A percentile compares a stretch with the other conserved stretches of the same genome.
Conservation (phyloP, 2,113 vertebrate species). For the Campylorhamphus procurvoides region DNA sequence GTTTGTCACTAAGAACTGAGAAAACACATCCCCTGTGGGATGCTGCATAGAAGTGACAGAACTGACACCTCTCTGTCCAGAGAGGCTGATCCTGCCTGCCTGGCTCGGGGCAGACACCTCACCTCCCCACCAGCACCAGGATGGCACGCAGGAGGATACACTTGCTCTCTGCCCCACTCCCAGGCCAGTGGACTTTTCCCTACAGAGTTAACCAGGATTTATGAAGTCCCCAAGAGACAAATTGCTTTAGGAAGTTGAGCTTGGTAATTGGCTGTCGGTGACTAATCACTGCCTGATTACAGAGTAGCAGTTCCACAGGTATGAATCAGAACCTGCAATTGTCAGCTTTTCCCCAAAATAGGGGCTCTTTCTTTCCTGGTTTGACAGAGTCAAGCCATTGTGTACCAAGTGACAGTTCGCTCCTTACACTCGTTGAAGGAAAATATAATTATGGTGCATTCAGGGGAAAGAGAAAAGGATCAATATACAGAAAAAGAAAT, state of each 20-base stretch:
- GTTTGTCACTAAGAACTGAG: neutral
- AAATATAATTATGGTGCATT: conserved; percentile 11
- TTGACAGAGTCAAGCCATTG: neutral
- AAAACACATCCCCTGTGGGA: neutral
- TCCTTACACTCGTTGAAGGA: neutral
- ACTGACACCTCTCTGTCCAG: neutral
- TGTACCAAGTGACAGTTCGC: neutral
- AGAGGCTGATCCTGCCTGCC: neutral
- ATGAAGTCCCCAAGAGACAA: neutral
- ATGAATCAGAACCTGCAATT: conserved; percentile 63
- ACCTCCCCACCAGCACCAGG: neutral
- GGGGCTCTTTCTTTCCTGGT: neutral
- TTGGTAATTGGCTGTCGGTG: conserved; percentile 25
- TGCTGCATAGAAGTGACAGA: neutral
- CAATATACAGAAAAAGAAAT: conserved; percentile 54
- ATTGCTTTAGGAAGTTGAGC: conserved; percentile 20
- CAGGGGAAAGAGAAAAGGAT: conserved; percentile 21
- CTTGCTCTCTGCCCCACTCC: neutral
- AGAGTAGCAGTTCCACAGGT: conserved; percentile 51
- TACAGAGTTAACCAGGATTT: neutral
- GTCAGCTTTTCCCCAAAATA: conserved; percentile 35
- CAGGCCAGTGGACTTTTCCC: neutral
- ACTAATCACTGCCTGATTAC: conserved; percentile 53
- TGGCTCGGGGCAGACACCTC: neutral
- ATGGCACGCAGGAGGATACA: rapidly evolving